Base-by-base conservation (phyloP, 2,113 vertebrate species). In the Hydrochoerus hydrochaeris region DNA sequence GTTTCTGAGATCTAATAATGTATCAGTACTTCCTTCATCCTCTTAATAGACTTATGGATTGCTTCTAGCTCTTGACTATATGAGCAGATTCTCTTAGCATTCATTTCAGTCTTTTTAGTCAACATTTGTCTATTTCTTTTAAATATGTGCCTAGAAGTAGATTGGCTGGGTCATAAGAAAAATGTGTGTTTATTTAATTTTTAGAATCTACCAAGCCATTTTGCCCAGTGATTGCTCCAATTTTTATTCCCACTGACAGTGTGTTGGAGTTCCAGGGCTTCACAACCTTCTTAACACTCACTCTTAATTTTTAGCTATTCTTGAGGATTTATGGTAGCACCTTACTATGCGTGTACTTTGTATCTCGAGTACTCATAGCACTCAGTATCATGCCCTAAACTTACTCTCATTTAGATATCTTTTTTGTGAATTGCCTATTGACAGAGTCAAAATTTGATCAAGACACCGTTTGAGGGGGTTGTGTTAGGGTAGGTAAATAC, bases 31-130 rank as follows among this genome's bases (percentile, higher is more conserved):
- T 85, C 4, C 9, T 92, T 58, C 73, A 7, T n/a, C 6, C 20
- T 92, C 58, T 90, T 73, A 46, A 54, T 65, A 88, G n/a, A 32
- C 38, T 44, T 62, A 78, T 83, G n/a, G 20, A 20, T 92, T 96
- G 12, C n/a, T 91, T 92, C 35, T 9, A 94, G 38, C 3, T 62
- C 69, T 46, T 60, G 19, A 54, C 3, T 49, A 5, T 93, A 35
- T 28, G 75, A 89, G 10, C 46, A 83, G 28, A 65, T 58, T 41
- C 32, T 88, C 1, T 62, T 58, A 30, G 5, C 1, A 52, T 78
- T 73, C 6, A 63, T 77, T 60, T 16, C 17, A 52, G n/a, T 20
- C 12, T 7, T 67, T 85, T 89, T 41, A 30, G 30, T 91, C 67
- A 35, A 9, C n/a, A 46, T 5, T 5, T 38, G 41, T 7, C 7